Evolutionary conservation across 2,797 vertebrate species (phyloP).

Genomic region (Columba guinea): DNA sequence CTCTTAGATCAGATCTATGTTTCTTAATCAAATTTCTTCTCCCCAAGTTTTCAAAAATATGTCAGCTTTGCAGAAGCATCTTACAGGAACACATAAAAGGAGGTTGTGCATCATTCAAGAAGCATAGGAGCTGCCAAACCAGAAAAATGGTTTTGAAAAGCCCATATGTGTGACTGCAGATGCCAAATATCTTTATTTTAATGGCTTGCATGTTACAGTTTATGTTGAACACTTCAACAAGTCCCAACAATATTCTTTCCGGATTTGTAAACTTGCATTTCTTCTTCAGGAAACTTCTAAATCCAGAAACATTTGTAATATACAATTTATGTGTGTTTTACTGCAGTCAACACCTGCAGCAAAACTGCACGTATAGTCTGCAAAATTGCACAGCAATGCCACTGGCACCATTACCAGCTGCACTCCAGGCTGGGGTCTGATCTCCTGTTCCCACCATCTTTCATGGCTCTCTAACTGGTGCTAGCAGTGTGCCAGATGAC

Average conservation of each 20-base stretch:
- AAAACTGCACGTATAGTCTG: not conserved
- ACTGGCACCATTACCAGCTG: not conserved
- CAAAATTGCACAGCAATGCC: not conserved
- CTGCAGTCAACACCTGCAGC: not conserved
- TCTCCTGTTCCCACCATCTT: not conserved
- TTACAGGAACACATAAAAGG: slow-evolving; percentile 4
- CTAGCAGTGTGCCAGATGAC: not conserved
- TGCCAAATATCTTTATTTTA: slow-evolving; percentile 60
- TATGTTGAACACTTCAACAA: slow-evolving; percentile 26
- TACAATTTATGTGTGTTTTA: not conserved
- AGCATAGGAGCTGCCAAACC: slow-evolving; percentile 8
- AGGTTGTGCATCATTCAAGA: slow-evolving; percentile 44
- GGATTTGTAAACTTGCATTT: not conserved
- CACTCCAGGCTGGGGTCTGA: rapidly evolving
- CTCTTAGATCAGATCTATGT: not conserved
- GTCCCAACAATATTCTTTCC: not conserved
- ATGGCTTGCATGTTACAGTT: slow-evolving; percentile 31
- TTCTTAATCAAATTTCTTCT: slow-evolving; percentile 18
- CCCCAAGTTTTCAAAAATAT: not conserved
- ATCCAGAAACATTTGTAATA: not conserved
- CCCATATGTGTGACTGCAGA: slow-evolving; percentile 42
- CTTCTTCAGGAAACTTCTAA: slow-evolving; percentile 26
- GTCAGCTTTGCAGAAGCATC: slow-evolving; percentile 37
- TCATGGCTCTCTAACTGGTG: not conserved
- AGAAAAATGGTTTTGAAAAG: slow-evolving; percentile 60